Evolutionary conservation across 2,797 vertebrate species (phyloP), one percentile per base, ranked within the genome.

Genomic region (Valencia hispanica): DNA sequence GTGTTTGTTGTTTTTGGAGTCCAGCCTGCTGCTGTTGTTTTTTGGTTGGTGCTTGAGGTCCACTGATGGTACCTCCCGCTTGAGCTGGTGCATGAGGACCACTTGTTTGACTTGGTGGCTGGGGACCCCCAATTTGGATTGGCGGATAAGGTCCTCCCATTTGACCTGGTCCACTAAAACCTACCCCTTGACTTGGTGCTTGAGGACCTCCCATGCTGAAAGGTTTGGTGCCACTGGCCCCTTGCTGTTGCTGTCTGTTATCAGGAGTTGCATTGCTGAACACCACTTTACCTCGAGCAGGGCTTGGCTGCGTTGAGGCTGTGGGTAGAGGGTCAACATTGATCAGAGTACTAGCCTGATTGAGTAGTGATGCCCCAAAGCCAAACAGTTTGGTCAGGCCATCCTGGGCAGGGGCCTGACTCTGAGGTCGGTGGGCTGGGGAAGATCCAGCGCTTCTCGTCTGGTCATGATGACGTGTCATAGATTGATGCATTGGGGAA

Each of bases 371-470:
- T 0, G 98, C 98, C 27, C 98, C 98, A 0, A 99, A 97, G 77
- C 98, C 98, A 0, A 99, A 99, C 72, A 99, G 95, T 92, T 99
- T 99, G 0, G 98, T 98, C 83, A 99, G 95, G 72, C 98, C 98
- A 25, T 98, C 97, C 89, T 99, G 97, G 25, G 96, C 94, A 50
- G 96, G 94, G 77, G 95, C 95, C 70, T 94, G 63, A 79, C 89
- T 90, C 74, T 91, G 93, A 77, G 94, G 93, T 72, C 89, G 94
- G 70, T 94, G 94, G 34, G 95, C 95, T 2, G 95, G 96, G 0
- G 84, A 95, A 36, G 97, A 97, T 75, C 96, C 97, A 0, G 88
- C 93, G 1, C 85, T 95, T 81, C 96, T 96, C 74, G 95, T 96
- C 81, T 97, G 96, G 78, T 95, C 94, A 4, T 92, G 92, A 20